phyloP scores from a whole-genome alignment of 2,797 vertebrate genomes.

The Centropyge bicolor region DNA sequence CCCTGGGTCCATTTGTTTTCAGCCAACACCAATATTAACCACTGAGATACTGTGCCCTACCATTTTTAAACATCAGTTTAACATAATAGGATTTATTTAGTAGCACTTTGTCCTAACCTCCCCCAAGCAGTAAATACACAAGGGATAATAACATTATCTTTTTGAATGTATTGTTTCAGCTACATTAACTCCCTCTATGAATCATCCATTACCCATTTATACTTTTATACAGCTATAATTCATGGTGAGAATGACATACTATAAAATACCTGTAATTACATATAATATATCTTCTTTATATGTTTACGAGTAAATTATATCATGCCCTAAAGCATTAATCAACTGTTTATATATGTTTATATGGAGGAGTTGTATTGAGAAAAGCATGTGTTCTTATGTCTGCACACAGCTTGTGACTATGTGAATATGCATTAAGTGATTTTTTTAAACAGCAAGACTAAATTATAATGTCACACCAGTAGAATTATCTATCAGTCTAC shows the following conservation, averaged over 20 bases:
- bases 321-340: not conserved
- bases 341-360: not conserved
- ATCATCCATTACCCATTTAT: no score
- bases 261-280: not conserved
- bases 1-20: slow-evolving; percentile 26
- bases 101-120: not conserved
- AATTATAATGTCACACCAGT: no score
- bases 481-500: not conserved
- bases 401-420: not conserved
- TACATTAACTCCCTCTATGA: no score
- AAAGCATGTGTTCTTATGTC: not conserved
- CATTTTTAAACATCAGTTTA: not conserved
- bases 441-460: no score
- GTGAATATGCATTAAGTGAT: no score
- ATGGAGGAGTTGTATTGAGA: no score
- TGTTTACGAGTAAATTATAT: not conserved
- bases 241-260: not conserved
- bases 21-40: slow-evolving; percentile 14
- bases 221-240: no score
- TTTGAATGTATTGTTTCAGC: not conserved
- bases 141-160: no score
- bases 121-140: not conserved
- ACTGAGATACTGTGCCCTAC: not conserved
- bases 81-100: not conserved
- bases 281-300: not conserved